Conservation (phyloP, 2,113 vertebrate species). For the Tapirus terrestris region DNA sequence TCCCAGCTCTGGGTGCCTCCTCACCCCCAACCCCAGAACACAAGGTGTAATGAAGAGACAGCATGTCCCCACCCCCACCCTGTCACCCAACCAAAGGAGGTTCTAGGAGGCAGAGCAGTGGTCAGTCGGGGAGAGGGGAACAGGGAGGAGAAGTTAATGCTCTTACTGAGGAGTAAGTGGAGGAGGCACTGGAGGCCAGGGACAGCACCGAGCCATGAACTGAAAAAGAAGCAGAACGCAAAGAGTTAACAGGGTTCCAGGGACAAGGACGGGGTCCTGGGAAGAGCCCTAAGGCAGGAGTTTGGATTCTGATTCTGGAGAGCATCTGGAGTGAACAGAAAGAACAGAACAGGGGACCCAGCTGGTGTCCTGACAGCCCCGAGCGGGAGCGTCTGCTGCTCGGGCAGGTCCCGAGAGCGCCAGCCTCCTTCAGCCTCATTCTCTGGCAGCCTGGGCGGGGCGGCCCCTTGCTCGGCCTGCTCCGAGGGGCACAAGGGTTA, state of each 20-base stretch:
- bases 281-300: background rate
- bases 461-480: background rate
- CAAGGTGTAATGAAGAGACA: background rate
- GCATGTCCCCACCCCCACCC: background rate
- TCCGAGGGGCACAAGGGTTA: background rate
- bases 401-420: background rate
- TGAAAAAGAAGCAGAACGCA: constrained; percentile 85
- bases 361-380: background rate
- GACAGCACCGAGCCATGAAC: constrained; percentile 97
- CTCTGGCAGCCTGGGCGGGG: background rate
- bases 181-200: constrained; percentile 96
- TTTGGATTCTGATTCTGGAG: constrained; percentile 43
- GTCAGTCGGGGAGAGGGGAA: fast-evolving
- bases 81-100: background rate
- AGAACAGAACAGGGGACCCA: background rate
- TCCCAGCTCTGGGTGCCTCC: background rate
- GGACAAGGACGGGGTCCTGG: background rate
- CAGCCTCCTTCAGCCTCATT: background rate
- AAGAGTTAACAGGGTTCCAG: constrained; percentile 50
- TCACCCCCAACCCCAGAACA: too few relatives aligned
- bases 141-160: background rate
- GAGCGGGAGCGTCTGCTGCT: background rate
- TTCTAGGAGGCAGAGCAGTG: background rate
- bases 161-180: constrained; percentile 97
- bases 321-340: constrained; percentile 29